Evolutionary conservation across 1,140 invertebrate genomes (phyloP).

Genomic region (Neomicropteryx cornuta): DNA sequence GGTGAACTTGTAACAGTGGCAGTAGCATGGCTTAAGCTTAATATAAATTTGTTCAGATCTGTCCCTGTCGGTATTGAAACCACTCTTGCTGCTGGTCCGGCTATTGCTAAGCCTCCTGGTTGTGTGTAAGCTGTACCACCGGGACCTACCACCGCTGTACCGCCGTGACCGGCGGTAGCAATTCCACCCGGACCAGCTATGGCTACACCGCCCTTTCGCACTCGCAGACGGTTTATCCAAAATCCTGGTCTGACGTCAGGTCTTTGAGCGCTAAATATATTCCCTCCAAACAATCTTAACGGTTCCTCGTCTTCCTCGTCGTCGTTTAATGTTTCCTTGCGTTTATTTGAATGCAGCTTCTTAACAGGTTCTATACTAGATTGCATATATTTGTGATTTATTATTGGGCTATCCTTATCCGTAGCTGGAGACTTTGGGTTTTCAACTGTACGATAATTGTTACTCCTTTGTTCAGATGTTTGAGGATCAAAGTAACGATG

Average conservation of each 20-base stretch:
- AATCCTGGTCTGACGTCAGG: conserved; percentile 38
- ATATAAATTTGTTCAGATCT: conserved; percentile 33
- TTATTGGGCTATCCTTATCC: too few species aligned
- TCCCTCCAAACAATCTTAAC: conserved; percentile 23
- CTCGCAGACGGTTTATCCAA: conserved; percentile 52
- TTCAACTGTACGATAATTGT: too few species aligned
- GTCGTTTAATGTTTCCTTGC: too few species aligned
- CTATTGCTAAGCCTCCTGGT: conserved; percentile 54
- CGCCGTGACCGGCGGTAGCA: conserved; percentile 58
- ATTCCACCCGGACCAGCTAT: conserved; percentile 64
- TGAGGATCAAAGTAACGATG: too few species aligned
- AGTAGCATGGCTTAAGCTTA: too few species aligned
- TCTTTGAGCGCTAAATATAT: too few species aligned
- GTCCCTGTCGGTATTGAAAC: conserved; percentile 45
- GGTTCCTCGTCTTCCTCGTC: conserved; percentile 8
- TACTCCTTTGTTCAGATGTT: too few species aligned
- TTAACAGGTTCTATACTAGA: too few species aligned
- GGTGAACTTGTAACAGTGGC: neutral
- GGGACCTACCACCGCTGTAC: conserved; percentile 62
- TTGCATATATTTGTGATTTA: too few species aligned
- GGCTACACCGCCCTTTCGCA: conserved; percentile 57
- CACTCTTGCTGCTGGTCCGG: conserved; percentile 53
- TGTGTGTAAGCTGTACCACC: conserved; percentile 59
- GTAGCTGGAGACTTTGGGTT: too few species aligned
- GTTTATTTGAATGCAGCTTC: conserved; percentile 4